Evolutionary conservation across 92 coral and sea anemone genomes (phyloP).

Genomic region (Phenganax subtilis): DNA sequence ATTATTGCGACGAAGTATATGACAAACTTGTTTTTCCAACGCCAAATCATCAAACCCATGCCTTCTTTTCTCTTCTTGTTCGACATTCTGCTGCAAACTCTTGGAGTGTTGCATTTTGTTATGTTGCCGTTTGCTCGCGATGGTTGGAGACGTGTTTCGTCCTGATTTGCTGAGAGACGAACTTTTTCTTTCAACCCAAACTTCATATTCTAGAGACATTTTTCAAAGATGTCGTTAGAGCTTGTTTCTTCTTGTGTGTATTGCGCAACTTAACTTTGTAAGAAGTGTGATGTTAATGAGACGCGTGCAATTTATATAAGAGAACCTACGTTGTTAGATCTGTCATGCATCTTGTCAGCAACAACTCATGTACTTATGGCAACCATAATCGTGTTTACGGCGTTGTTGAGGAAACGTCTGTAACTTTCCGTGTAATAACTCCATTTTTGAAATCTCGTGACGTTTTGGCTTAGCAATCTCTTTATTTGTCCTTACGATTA

Average conservation of each 20-base stretch:
- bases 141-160: constrained; percentile 7
- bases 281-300: background rate
- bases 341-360: constrained; percentile 16
- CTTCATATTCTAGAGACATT: background rate
- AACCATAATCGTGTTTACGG: constrained; percentile 21
- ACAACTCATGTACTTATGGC: background rate
- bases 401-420: constrained; percentile 23
- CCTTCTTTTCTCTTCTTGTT: background rate
- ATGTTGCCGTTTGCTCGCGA: constrained; percentile 13
- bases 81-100: background rate
- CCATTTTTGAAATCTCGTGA: background rate
- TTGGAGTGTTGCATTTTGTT: constrained; percentile 4
- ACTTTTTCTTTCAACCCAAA: background rate
- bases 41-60: background rate
- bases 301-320: background rate
- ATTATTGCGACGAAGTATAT: constrained; percentile 22
- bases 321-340: background rate
- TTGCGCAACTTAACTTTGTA: background rate
- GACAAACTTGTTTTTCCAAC: background rate
- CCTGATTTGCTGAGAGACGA: constrained; percentile 1
- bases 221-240: background rate
- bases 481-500: background rate
- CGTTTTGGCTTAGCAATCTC: background rate
- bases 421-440: background rate
- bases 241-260: background rate